These are phyloP conservation scores for Noctua fimbriata DNA, from an alignment of 2,888 invertebrate genomes.

Conservation along the genomic window DNA sequence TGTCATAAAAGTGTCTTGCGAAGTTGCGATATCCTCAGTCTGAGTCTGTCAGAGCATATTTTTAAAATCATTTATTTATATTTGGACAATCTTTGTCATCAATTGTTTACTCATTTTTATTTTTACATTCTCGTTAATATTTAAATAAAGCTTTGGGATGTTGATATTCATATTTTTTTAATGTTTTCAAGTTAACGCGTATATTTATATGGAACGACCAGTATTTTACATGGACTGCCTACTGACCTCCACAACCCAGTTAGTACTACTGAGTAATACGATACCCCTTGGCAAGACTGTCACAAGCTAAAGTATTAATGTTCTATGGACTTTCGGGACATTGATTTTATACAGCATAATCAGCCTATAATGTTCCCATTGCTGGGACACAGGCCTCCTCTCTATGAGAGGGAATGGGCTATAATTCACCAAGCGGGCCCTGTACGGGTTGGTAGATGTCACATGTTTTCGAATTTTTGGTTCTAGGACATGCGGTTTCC, in stretches of 20 bases:
- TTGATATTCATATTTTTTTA: background rate
- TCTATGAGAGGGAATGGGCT: no score
- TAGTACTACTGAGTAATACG: background rate
- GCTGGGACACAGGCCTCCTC: no score
- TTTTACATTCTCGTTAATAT: slow-evolving; percentile 12
- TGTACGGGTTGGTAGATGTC: no score
- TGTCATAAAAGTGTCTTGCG: slow-evolving; percentile 44
- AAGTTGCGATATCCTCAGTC: slow-evolving; percentile 8
- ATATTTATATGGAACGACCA: background rate
- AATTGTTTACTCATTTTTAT: slow-evolving; percentile 20
- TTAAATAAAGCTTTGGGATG: background rate
- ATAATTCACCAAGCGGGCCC: no score
- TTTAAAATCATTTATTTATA: slow-evolving; percentile 16
- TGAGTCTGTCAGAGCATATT: slow-evolving; percentile 22
- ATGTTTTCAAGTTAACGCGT: background rate
- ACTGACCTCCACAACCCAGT: background rate
- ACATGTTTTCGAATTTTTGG: no score
- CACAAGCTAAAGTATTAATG: background rate
- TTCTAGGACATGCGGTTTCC: no score
- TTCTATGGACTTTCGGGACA: background rate
- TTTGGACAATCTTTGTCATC: slow-evolving; percentile 43
- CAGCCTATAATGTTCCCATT: no score
- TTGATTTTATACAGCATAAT: background rate
- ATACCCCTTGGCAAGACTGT: background rate
- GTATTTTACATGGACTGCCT: background rate